phyloP scores from a whole-genome alignment of 2,888 invertebrate genomes.

The Xanthorhoe spadicearia region DNA sequence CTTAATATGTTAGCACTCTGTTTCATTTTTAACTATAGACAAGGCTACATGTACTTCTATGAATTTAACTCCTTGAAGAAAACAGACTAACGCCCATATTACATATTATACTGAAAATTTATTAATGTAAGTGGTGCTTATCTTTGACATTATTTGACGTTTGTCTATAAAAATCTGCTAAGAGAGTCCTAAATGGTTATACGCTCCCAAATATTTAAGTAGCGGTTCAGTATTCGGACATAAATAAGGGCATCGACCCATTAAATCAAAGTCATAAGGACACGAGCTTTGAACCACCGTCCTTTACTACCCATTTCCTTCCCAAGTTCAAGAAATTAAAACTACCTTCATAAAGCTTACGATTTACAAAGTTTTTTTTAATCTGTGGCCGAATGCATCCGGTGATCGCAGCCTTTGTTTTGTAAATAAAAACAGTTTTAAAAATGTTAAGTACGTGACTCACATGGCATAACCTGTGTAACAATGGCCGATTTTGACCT shows the following conservation, averaged over 20 bases:
- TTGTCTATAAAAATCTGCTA: no score
- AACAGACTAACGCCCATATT: neutral
- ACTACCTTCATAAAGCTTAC: conserved; percentile 19
- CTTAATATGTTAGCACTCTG: neutral
- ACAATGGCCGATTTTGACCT: conserved; percentile 33
- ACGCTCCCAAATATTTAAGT: no score
- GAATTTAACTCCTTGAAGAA: neutral
- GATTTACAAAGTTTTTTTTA: conserved; percentile 15
- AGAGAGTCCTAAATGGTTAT: no score
- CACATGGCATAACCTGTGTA: conserved; percentile 41
- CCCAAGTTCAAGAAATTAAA: conserved; percentile 21
- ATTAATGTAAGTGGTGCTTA: no score
- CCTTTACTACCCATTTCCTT: conserved; percentile 29
- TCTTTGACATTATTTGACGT: no score
- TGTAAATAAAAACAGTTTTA: conserved; percentile 73
- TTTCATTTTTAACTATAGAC: neutral
- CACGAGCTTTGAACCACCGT: conserved; percentile 9
- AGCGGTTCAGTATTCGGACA: no score
- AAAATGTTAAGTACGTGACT: conserved; percentile 73
- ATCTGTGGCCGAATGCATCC: conserved; percentile 54
- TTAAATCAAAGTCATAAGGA: conserved; percentile 25
- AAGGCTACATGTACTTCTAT: neutral
- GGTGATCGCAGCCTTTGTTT: conserved; percentile 69
- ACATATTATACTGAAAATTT: no score
- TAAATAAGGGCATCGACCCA: conserved; percentile 10